Conservation (phyloP, 2,113 vertebrate species). For the Callipepla californica region DNA sequence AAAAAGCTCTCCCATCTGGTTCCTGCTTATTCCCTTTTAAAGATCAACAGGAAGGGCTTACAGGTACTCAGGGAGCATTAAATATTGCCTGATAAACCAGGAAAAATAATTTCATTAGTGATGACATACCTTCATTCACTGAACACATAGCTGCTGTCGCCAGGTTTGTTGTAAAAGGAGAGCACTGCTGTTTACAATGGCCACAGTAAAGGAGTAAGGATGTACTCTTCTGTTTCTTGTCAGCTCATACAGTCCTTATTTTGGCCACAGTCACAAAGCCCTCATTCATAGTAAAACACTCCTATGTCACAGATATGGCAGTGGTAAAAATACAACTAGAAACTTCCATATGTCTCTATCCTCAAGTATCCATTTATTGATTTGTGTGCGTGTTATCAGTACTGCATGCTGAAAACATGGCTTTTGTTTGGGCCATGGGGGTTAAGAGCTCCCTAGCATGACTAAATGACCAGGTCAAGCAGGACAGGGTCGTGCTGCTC, state of each 20-base stretch:
- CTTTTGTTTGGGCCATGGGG: not conserved
- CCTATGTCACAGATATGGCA: not conserved
- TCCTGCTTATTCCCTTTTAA: conserved; percentile 1
- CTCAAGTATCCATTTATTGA: not conserved
- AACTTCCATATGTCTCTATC: not conserved
- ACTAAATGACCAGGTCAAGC: not conserved
- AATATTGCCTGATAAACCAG: conserved; percentile 4
- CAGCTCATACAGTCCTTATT: not conserved
- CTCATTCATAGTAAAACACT: not conserved
- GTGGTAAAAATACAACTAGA: not conserved
- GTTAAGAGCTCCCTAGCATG: not conserved
- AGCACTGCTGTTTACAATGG: not conserved
- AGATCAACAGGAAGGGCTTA: not conserved
- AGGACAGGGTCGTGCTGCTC: not conserved
- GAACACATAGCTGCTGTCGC: not conserved
- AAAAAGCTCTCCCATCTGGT: conserved; percentile 42
- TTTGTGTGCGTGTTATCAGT: not conserved
- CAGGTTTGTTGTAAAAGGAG: not conserved
- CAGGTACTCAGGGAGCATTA: conserved; percentile 44
- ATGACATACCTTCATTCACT: not conserved
- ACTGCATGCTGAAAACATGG: not conserved
- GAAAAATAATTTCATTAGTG: not conserved
- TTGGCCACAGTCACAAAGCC: not conserved
- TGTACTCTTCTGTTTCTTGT: not conserved
- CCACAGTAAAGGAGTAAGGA: not conserved